Evolutionary conservation across 2,797 vertebrate genomes (phyloP), one percentile per base, ranked within the genome.

Genomic region (Cygnus olor): DNA sequence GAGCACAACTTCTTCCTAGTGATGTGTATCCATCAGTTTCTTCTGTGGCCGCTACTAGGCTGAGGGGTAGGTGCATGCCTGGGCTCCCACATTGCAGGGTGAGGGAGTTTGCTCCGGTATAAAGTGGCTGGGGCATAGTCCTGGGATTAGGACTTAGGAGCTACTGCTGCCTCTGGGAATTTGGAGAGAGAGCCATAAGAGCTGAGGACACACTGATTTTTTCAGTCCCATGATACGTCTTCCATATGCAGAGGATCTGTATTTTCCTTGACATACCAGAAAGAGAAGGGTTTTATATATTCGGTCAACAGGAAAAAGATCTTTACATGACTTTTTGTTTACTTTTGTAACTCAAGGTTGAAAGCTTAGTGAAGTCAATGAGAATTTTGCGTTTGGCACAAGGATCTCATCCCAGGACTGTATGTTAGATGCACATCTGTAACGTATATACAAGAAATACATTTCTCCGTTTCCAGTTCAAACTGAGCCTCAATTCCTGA

Each of bases 11-110:
- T 64, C 45, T 28, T 82, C 58, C 57, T n/a, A 9, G 0, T 8
- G 22, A 20, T 47, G 14, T 14, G 15, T 16, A 34, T 47, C 85
- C 16, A 12, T 30, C 30, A 2, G 27, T 68, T 45, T 27, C 11
- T 32, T 28, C 27, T 25, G 40, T 56, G 57, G 34, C 65, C 36
- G 28, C 71, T 68, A 49, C 71, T 47, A 17, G 49, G n/a, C 80
- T 63, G 76, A 68, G 54, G 0, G 8, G 21, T 36, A 38, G 24
- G 4, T 36, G 30, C 21, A 6, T 76, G n/a, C 28, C 0, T 1
- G 65, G 40, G 22, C 19, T 85, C 22, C 44, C 61, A 73, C 2
- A 0, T 24, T 54, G 17, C 34, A 25, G 20, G 27, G 5, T 11
- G 25, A 66, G 22, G n/a, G 18, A 56, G 51, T 24, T 17, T 12